Evolutionary conservation across 2,888 invertebrate species (phyloP).

Genomic region (Pseudoips prasinana): DNA sequence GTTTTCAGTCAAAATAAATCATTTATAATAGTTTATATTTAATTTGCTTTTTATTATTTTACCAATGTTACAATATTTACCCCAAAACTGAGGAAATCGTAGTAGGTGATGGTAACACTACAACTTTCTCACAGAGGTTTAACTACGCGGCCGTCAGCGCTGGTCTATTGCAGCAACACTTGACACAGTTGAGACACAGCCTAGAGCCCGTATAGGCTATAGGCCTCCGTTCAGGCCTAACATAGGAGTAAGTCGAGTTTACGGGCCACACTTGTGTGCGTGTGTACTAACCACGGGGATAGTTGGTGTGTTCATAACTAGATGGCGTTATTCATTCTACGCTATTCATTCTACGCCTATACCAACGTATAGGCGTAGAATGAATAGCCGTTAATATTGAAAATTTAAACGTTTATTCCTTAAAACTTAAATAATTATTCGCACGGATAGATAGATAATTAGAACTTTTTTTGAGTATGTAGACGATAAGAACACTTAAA

Average conservation of each 20-base stretch:
- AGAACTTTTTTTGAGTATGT: too few species aligned
- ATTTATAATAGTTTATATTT: too few species aligned
- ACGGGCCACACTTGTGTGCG: constrained; percentile 59
- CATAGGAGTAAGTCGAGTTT: constrained; percentile 71
- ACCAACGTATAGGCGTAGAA: too few species aligned
- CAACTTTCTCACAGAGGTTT: constrained; percentile 77
- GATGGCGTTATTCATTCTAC: constrained; percentile 20
- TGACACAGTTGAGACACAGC: constrained; percentile 73
- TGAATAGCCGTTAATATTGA: too few species aligned
- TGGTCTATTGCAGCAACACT: constrained; percentile 78
- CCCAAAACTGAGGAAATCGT: constrained; percentile 27
- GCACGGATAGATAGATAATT: too few species aligned
- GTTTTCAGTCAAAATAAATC: too few species aligned
- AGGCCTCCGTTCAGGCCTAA: constrained; percentile 34
- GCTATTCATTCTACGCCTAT: too few species aligned
- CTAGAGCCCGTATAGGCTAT: constrained; percentile 57
- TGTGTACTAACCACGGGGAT: constrained; percentile 56
- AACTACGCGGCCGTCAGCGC: constrained; percentile 80
- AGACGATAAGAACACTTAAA: too few species aligned
- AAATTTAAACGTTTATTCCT: too few species aligned
- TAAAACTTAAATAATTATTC: too few species aligned
- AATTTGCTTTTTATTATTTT: too few species aligned
- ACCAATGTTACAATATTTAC: constrained; percentile 53
- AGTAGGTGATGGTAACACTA: constrained; percentile 75
- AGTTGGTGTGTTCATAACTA: constrained; percentile 35